Evolutionary conservation across 2,888 invertebrate species (phyloP).

Genomic region (Lysandra coridon): DNA sequence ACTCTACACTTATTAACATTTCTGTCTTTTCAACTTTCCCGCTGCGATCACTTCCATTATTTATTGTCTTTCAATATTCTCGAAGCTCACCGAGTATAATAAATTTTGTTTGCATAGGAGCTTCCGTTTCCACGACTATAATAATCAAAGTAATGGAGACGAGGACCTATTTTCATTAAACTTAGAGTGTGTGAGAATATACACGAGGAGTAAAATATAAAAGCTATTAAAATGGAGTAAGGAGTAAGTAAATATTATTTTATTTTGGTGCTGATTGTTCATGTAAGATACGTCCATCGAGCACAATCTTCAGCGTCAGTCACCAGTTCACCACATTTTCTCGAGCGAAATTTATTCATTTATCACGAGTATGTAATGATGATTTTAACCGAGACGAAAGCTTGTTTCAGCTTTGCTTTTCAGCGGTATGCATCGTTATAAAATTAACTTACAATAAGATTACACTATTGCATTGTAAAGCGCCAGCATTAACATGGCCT

Average conservation of each 20-base stretch:
- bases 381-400: conserved; percentile 11
- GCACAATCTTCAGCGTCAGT: neutral
- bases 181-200: neutral
- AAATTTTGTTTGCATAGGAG: conserved; percentile 9
- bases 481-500: neutral
- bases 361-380: conserved; percentile 4
- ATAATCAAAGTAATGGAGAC: conserved; percentile 12
- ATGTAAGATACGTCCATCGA: neutral
- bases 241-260: neutral
- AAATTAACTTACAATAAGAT: neutral
- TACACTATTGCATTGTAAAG: neutral
- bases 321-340: neutral
- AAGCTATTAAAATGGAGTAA: neutral
- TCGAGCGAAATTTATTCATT: neutral
- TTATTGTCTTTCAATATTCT: conserved; percentile 6
- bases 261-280: neutral
- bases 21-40: conserved; percentile 12
- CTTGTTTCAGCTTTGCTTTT: conserved; percentile 22
- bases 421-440: conserved; percentile 7
- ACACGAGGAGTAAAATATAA: neutral
- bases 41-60: neutral
- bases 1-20: conserved; percentile 1
- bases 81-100: conserved; percentile 8
- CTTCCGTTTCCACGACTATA: conserved; percentile 22
- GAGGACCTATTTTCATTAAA: conserved; percentile 12